Evolutionary conservation across 64 coral and sea anemone genomes (phyloP), one percentile per base, ranked within the genome.

Genomic region (Actinia tenebrosa): DNA sequence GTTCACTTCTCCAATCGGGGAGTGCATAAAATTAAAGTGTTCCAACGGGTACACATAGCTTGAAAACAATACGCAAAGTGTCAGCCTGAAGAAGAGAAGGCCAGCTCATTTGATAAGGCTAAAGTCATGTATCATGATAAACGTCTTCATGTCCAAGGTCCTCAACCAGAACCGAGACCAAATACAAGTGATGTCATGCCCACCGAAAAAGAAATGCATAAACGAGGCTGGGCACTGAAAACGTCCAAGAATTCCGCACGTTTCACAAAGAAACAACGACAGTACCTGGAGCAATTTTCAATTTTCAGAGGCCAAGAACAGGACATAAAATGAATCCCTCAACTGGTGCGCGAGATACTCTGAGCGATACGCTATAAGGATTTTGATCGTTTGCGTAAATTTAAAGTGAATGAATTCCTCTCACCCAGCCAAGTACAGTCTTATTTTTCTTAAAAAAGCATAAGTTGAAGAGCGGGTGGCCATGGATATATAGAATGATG

Each of bases 401-500:
- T 87, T 25, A 45, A 52, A 45, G 16, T 87, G 45, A 14, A 22
- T n/a, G 86, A 87, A 42, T 87, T 87, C 45, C 86, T 87, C 7
- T 75, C 63, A 13, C 16, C 69, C 16, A 22, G 20, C 45, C 86
- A 87, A 27, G 13, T 87, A 15, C 86, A 87, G 42, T 26, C 26
- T 2, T 87, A 77, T 46, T 87, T 87, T 26, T 87, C 86, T 13
- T 61, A 56, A 60, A 64, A 55, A 81, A 52, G 79, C 2, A 18
- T 23, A 13, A 50, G 14, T 3, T 53, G 13, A 45, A 42, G 69
- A 25, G 3, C 30, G 30, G 30, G 30, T 37, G 30, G 30, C 30
- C 30, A 37, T 37, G 30, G 30, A 37, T 37, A 37, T 37, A 37
- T 37, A 37, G 30, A 37, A 37, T 37, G 30, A 37, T 37, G 30